Evolutionary conservation across 2,113 vertebrate species (phyloP), one percentile per base, ranked within the genome.

Genomic region (Dunckerocampus dactyliophorus): DNA sequence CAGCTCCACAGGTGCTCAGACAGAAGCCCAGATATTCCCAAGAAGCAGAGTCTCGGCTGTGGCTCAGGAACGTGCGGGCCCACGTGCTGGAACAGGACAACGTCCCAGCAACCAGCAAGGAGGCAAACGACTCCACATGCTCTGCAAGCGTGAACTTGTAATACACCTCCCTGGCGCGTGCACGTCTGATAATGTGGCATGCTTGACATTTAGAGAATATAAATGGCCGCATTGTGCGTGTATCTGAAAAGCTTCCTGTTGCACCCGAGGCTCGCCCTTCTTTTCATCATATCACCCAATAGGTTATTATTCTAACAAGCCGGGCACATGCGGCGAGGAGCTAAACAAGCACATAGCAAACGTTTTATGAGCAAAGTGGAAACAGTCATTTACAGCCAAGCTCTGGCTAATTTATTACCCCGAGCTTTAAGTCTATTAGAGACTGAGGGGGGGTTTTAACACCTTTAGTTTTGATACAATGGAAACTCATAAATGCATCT

Each of bases 281-380:
- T 74, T 74, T 75, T 55, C 62, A 63, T 77, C 69, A 85, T 72
- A 70, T 64, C 66, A 77, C 67, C 59, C 57, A 74, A 65, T 65
- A 66, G 75, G 82, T 86, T 86, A 75, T 87, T 88, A 84, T 88
- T 88, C 70, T 83, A 86, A 86, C 84, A 77, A 78, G 78, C 69
- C 58, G 67, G 67, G 77, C 78, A 69, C 80, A 84, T 69, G 85
- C 82, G 74, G 72, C 31, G 63, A 72, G 53, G 83, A 85, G 79
- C 71, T 85, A 89, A 89, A 87, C 88, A 88, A 88, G 82, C 81
- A 70, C 82, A 84, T 74, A 70, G 82, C 82, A 79, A 84, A 75
- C 71, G 59, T 87, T 90, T 88, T 89, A 89, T 68, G 76, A 84
- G 81, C 68, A 71, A 70, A 88, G 76, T 90, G 88, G 88, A 90